Base-by-base conservation (phyloP, 2,888 invertebrate genomes). In the Ptychoptera albimana region DNA sequence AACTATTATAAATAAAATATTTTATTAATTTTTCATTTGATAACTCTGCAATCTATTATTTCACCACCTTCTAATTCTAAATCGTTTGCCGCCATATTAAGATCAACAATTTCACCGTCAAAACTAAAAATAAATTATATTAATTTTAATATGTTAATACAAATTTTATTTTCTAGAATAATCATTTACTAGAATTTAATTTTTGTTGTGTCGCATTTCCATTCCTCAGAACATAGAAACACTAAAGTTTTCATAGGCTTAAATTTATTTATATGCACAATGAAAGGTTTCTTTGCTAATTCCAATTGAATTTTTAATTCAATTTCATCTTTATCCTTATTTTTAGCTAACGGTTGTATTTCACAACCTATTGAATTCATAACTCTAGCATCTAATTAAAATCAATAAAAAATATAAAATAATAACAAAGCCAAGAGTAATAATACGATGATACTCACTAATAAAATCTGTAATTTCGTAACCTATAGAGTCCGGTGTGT, bases 41-140 rank as follows among this genome's bases (percentile, higher is more conserved):
- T 23, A 10, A 53, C 45, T 31, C 50, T 49, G 37, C 59, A 53
- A 51, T 62, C 62, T 34, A 62, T 56, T 7, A 57, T 51, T 52
- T 62, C 62, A 23, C 59, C 60, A 3, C 61, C 60, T 46, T 62
- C 62, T 46, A 62, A 55, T 8, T 60, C 60, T 16, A 60, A 53
- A 45, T 56, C 55, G 3, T 50, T 51, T 1, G 62, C 57, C 29
- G 60, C 60, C 43, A 56, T 56, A 46, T 54, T 49, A 3, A 51
- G 48, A 8, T 56, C 52, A 16, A 62, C 45, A 1, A 51, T 32
- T 9, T 62, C 62, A n/a, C 63, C 62, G 50, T 62, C 63, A 48
- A 62, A 61, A 37, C 60, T 60, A 9, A 40, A 15, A 13, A 40
- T 31, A 40, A 31, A 31, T 31, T 32, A n/a, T 11, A 32, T 32